A percentile compares a stretch with the other conserved stretches of the same genome.
Evolutionary conservation across 2,888 invertebrate species (phyloP).

Genomic region (Ashinkailepas kermadecensis): DNA sequence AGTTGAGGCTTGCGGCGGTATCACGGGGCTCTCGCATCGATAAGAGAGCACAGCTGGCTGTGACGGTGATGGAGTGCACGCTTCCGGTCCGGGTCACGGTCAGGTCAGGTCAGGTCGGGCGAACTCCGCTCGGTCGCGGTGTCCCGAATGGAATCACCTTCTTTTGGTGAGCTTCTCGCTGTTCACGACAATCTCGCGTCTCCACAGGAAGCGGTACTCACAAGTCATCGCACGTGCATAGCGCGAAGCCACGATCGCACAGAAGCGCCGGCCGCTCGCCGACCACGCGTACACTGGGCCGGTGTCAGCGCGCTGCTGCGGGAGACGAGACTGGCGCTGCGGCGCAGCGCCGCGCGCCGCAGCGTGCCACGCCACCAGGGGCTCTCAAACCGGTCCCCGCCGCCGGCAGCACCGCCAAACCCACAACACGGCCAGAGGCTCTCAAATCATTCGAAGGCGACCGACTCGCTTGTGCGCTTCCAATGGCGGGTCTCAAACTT

Average conservation of each 20-base stretch:
- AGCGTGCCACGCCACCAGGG: neutral
- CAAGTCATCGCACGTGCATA: neutral
- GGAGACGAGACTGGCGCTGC: neutral
- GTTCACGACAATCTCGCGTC: slow-evolving; percentile 14
- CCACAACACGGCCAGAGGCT: too few species aligned
- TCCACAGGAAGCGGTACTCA: slow-evolving; percentile 5
- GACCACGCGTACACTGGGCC: too few species aligned
- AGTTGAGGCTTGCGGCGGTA: neutral
- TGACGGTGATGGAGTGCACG: too few species aligned
- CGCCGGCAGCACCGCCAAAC: too few species aligned
- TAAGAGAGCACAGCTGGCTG: too few species aligned
- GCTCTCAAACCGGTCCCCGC: neutral
- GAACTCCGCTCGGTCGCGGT: neutral
- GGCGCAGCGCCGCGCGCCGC: neutral
- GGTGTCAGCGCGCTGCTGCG: too few species aligned
- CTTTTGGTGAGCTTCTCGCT: slow-evolving; percentile 13
- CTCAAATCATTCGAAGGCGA: too few species aligned
- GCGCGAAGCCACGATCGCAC: neutral
- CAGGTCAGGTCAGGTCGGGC: neutral
- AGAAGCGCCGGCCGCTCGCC: neutral
- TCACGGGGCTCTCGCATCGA: neutral
- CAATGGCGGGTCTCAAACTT: too few species aligned
- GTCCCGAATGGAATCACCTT: neutral
- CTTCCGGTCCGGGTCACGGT: too few species aligned
- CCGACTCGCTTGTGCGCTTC: too few species aligned